A percentile compares a stretch with the other conserved stretches of the same genome.
Evolutionary conservation across 1,140 invertebrate genomes (phyloP).

Genomic region (Euura saliciscinereae): DNA sequence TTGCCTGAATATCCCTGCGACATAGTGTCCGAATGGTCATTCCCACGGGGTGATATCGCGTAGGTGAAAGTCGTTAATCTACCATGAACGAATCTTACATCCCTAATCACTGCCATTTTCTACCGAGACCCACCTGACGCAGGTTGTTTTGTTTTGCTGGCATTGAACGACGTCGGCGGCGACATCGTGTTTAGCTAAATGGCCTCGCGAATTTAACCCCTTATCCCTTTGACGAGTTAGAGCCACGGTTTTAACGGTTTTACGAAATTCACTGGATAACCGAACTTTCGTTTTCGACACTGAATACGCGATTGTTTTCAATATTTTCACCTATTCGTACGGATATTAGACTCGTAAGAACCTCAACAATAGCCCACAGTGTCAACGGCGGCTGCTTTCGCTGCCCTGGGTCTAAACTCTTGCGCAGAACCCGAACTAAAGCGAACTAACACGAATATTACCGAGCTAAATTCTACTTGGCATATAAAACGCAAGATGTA

Average conservation of each 20-base stretch:
- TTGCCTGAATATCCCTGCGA: slow-evolving; percentile 4
- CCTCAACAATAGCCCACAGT: neutral
- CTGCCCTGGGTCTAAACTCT: neutral
- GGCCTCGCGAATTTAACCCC: slow-evolving; percentile 1
- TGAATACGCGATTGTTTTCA: neutral
- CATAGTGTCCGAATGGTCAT: slow-evolving; percentile 3
- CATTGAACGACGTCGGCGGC: neutral
- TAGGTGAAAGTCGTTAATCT: neutral
- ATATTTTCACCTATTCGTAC: neutral
- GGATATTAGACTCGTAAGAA: neutral
- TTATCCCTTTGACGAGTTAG: neutral
- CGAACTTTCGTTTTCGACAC: neutral
- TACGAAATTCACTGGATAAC: too few species aligned
- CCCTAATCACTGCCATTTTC: slow-evolving; percentile 1
- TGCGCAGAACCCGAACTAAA: slow-evolving; percentile 4
- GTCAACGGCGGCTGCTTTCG: slow-evolving; percentile 6
- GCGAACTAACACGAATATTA: neutral
- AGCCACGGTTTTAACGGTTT: neutral
- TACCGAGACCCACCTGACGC: slow-evolving; percentile 4
- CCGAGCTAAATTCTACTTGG: neutral
- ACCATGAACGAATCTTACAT: slow-evolving; percentile 5
- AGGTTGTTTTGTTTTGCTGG: slow-evolving; percentile 2
- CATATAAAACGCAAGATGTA: neutral
- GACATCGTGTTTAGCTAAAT: slow-evolving; percentile 1
- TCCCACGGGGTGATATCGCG: neutral